phyloP scores from a whole-genome alignment of 2,888 invertebrate genomes.

The Chymomyza procnemis region DNA sequence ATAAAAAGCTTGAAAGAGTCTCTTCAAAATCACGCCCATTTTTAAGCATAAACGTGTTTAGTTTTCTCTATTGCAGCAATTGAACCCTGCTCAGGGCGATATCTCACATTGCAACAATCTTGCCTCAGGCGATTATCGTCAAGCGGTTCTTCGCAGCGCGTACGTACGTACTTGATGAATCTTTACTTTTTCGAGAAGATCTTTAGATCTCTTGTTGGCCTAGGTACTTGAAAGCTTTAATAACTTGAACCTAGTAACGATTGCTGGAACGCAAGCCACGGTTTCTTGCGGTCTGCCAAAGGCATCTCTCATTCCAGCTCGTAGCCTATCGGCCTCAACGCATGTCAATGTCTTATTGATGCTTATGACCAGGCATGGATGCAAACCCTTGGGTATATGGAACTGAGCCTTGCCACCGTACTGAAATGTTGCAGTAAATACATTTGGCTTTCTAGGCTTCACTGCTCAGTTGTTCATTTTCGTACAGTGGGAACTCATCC shows the following conservation, averaged over 20 bases:
- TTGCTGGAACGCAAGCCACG: slow-evolving; percentile 99
- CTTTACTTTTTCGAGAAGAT: slow-evolving; percentile 99
- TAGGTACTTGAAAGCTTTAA: slow-evolving; percentile 99
- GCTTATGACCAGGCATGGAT: slow-evolving; percentile 99
- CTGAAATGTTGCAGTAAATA: slow-evolving; percentile 99
- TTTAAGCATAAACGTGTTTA: slow-evolving; percentile 80
- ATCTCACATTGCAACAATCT: slow-evolving; percentile 97
- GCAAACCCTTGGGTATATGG: slow-evolving; percentile 98
- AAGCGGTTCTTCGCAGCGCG: slow-evolving; percentile 91
- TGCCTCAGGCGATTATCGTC: slow-evolving; percentile 89
- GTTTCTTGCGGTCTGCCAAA: slow-evolving; percentile 99
- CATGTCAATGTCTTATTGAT: slow-evolving; percentile 99
- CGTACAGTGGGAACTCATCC: slow-evolving; percentile 98
- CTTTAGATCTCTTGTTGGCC: slow-evolving; percentile 94
- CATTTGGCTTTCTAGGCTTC: slow-evolving; percentile 99
- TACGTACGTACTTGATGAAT: slow-evolving; percentile 97
- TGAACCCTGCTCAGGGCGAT: slow-evolving; percentile 96
- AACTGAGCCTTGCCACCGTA: slow-evolving; percentile 99
- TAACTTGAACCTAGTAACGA: slow-evolving; percentile 95
- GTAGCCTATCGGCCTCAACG: slow-evolving; percentile 99
- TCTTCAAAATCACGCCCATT: slow-evolving; percentile 6
- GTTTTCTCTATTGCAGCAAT: slow-evolving; percentile 93
- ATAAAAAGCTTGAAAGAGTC: not conserved
- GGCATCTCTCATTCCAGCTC: slow-evolving; percentile 99
- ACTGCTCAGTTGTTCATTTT: slow-evolving; percentile 99